Conservation (phyloP, 30 jellyfish, hydroid and myxozoan species). For the Phacellophora camtschatica region DNA sequence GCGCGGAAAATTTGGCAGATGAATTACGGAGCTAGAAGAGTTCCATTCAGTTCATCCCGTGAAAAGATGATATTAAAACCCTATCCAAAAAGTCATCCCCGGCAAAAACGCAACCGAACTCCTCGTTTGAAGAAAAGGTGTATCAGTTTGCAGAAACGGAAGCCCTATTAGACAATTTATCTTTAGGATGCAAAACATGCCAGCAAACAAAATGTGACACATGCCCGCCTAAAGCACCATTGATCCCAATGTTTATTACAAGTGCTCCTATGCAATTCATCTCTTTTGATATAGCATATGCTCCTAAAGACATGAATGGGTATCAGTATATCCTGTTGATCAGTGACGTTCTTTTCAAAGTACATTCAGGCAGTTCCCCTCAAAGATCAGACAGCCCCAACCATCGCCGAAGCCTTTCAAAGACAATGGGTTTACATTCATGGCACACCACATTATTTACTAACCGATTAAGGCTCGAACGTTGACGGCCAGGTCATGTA, state of each 20-base stretch:
- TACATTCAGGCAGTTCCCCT: neutral
- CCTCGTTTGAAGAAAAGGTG: neutral
- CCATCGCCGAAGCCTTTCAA: neutral
- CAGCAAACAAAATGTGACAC: constrained; percentile 30
- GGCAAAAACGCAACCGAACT: neutral
- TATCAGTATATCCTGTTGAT: constrained; percentile 21
- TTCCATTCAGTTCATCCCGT: constrained; percentile 37
- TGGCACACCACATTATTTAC: no score
- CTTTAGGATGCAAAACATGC: constrained; percentile 6
- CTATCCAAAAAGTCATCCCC: constrained; percentile 8
- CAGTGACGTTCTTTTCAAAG: constrained; percentile 28
- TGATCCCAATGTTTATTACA: constrained; percentile 29
- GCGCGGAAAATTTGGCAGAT: constrained; percentile 50
- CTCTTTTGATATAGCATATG: constrained; percentile 1
- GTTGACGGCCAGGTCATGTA: neutral
- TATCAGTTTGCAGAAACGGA: neutral
- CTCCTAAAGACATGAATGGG: constrained; percentile 6
- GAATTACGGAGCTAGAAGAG: constrained; percentile 57
- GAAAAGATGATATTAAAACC: constrained; percentile 40
- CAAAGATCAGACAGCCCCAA: constrained; percentile 25
- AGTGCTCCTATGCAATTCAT: constrained; percentile 35
- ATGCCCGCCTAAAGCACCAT: constrained; percentile 56
- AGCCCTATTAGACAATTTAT: no score
- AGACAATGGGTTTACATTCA: neutral
- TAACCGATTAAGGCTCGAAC: neutral